Evolutionary conservation across 2,113 vertebrate species (phyloP).

Genomic region (Furnarius figulus): DNA sequence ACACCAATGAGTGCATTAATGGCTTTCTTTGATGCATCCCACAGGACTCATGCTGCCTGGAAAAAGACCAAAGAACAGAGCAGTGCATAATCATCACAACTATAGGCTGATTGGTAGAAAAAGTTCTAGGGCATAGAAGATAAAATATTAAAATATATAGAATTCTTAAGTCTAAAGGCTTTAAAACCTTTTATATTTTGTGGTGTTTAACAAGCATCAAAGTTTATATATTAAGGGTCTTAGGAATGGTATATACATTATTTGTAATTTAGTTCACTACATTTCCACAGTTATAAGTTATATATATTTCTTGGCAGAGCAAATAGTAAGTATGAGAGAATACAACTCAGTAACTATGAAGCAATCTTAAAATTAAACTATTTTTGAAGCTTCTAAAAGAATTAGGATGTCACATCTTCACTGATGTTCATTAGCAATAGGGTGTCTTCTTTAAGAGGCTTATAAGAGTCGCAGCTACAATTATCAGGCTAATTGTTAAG

Average conservation of each 20-base stretch:
- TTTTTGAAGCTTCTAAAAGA: not conserved
- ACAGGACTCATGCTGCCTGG: slow-evolving; percentile 77
- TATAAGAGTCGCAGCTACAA: not conserved
- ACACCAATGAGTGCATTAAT: slow-evolving; percentile 85
- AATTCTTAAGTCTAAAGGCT: not conserved
- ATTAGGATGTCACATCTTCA: not conserved
- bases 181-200: not conserved
- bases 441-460: not conserved
- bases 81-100: slow-evolving; percentile 69
- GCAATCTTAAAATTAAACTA: not conserved
- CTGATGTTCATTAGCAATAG: not conserved
- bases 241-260: not conserved
- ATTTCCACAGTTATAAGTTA: not conserved
- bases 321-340: not conserved
- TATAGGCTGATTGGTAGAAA: not conserved
- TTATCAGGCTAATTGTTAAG: not conserved
- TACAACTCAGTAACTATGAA: not conserved
- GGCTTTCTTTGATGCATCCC: slow-evolving; percentile 84
- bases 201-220: not conserved
- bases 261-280: not conserved
- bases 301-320: not conserved
- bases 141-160: slow-evolving; percentile 34
- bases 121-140: slow-evolving; percentile 16
- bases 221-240: not conserved
- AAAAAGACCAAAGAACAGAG: slow-evolving; percentile 76